Percentiles rank a stretch among this genome's conserved stretches.
These are phyloP conservation scores for Vespertilio murinus DNA, from an alignment of 2,797 vertebrate species.

Conservation along the genomic window DNA sequence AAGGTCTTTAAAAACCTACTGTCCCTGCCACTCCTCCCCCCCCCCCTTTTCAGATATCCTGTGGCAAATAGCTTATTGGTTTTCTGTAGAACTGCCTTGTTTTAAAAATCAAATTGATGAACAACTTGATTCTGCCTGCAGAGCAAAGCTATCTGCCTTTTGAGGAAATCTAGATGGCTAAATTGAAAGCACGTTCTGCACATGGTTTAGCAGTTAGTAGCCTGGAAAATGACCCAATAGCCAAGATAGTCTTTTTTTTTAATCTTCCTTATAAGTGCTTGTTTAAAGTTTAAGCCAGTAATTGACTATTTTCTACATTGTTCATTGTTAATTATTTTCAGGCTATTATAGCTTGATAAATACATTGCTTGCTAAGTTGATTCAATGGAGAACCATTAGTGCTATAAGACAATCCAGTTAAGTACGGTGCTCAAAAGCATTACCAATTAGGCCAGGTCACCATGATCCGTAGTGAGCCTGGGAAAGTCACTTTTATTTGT, in stretches of 20 bases:
- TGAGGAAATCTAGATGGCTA: constrained; percentile 69
- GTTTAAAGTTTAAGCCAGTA: constrained; percentile 79
- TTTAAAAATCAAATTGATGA: constrained; percentile 74
- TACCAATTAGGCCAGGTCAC: constrained; percentile 57
- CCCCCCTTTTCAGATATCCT: constrained; percentile 29
- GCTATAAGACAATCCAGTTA: constrained; percentile 69
- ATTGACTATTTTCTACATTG: constrained; percentile 77
- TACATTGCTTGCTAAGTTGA: constrained; percentile 73
- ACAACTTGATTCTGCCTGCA: constrained; percentile 70
- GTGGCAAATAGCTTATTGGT: constrained; percentile 7
- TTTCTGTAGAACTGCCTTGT: constrained; percentile 62
- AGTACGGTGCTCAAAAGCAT: constrained; percentile 61
- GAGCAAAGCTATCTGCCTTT: constrained; percentile 67
- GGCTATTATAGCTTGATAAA: constrained; percentile 74
- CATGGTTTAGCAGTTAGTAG: constrained; percentile 79
- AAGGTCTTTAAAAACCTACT: constrained; percentile 49
- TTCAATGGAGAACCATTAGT: constrained; percentile 69
- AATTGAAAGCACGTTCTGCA: constrained; percentile 74
- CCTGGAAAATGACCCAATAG: constrained; percentile 80
- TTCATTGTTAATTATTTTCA: constrained; percentile 76
- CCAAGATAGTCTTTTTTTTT: constrained; percentile 71
- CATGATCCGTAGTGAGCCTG: constrained; percentile 41
- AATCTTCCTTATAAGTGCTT: constrained; percentile 77
- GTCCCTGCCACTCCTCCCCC: too few relatives aligned
- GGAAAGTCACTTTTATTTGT: constrained; percentile 53